Conservation (phyloP, 2,797 vertebrate species). For the Lepus oiostolus region DNA sequence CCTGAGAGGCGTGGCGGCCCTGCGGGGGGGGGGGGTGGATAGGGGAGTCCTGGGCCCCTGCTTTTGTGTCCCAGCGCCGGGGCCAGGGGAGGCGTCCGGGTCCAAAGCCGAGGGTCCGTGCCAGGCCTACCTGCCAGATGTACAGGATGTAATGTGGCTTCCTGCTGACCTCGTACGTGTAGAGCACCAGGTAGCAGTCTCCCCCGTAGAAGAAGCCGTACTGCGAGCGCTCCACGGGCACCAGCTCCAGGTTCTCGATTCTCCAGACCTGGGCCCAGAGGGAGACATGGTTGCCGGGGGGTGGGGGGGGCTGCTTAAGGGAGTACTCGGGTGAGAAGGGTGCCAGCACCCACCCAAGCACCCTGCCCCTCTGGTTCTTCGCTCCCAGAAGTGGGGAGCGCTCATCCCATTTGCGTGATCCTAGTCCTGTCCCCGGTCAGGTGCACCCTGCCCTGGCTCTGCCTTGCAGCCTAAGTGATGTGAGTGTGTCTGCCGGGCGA, state of each 20-base stretch:
- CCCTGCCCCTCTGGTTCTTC: neutral
- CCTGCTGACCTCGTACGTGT: constrained; percentile 91
- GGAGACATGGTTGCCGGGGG: constrained; percentile 3
- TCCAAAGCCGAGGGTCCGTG: neutral
- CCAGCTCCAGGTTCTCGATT: constrained; percentile 94
- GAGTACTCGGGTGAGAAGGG: neutral
- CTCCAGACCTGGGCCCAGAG: constrained; percentile 91
- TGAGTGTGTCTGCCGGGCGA: constrained; percentile 24
- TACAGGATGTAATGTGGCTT: constrained; percentile 92
- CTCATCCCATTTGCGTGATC: constrained; percentile 51
- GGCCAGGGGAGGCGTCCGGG: neutral
- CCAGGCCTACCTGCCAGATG: constrained; percentile 93
- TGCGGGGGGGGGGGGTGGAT: constrained; percentile 69
- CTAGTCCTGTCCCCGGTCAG: constrained; percentile 19
- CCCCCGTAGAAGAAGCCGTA: constrained; percentile 95
- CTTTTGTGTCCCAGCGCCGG: too few species aligned
- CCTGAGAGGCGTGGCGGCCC: constrained; percentile 92
- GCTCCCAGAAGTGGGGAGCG: neutral
- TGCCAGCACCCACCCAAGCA: neutral
- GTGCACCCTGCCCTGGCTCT: neutral
- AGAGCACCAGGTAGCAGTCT: constrained; percentile 95
- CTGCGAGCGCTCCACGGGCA: constrained; percentile 88
- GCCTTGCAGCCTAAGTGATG: neutral
- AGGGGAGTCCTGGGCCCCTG: neutral
- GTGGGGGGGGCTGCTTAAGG: neutral